Evolutionary conservation across 2,888 invertebrate species (phyloP).

Genomic region (Pammene fasciana): DNA sequence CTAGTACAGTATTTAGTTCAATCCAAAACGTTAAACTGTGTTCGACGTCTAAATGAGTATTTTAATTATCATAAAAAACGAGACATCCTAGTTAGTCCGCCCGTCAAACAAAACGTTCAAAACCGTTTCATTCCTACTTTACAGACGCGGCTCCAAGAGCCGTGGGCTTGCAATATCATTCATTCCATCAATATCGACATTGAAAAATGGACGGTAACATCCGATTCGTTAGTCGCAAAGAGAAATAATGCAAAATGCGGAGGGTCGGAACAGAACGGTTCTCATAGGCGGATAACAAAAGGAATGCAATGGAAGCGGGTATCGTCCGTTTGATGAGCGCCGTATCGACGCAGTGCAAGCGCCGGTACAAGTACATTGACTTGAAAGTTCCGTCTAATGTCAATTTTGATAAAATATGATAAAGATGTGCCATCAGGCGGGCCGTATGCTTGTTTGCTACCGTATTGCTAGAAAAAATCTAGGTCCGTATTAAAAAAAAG

Average conservation of each 20-base stretch:
- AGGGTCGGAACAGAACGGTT: slow-evolving; percentile 69
- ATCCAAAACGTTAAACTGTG: no score
- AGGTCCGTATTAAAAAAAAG: no score
- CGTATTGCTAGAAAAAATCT: no score
- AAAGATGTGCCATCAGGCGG: no score
- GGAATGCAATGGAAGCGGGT: slow-evolving; percentile 62
- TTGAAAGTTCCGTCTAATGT: background rate
- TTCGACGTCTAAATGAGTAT: no score
- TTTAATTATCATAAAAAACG: background rate
- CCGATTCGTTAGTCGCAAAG: slow-evolving; percentile 78
- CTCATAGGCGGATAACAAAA: slow-evolving; percentile 77
- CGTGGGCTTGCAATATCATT: slow-evolving; percentile 52
- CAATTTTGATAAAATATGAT: no score
- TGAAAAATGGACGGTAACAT: slow-evolving; percentile 70
- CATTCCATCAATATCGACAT: slow-evolving; percentile 59
- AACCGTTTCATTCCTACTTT: slow-evolving; percentile 27
- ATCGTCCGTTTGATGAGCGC: slow-evolving; percentile 67
- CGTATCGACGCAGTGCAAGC: slow-evolving; percentile 45
- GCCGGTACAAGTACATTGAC: background rate
- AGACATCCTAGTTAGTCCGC: background rate
- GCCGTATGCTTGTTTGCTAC: no score
- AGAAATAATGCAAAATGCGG: slow-evolving; percentile 75
- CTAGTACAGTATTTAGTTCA: no score
- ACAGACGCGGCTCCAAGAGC: slow-evolving; percentile 22
- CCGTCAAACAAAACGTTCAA: slow-evolving; percentile 15